phyloP scores from a whole-genome alignment of 1,140 invertebrate species.

The Zaprionus lachaisei region DNA sequence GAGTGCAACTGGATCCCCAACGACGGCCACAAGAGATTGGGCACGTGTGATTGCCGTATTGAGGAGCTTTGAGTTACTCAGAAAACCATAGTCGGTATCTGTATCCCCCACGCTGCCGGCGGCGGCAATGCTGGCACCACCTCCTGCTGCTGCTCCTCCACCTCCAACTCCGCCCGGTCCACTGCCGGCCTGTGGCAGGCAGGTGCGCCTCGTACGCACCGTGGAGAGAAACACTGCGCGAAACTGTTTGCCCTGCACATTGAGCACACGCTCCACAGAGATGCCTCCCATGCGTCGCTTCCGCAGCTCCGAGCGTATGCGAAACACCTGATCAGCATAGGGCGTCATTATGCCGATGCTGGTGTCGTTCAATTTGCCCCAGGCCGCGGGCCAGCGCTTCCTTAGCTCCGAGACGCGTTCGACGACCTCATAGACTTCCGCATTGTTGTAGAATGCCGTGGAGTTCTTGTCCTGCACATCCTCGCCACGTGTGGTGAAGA shows the following conservation, averaged over 20 bases:
- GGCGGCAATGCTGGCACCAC: conserved; percentile 34
- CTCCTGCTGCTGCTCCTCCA: conserved; percentile 11
- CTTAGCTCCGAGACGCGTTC: conserved; percentile 89
- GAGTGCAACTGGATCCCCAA: conserved; percentile 94
- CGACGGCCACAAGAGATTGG: conserved; percentile 93
- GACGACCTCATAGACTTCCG: conserved; percentile 93
- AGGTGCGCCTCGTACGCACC: conserved; percentile 91
- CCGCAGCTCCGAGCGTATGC: conserved; percentile 91
- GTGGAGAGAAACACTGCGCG: conserved; percentile 93
- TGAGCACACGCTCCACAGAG: conserved; percentile 93
- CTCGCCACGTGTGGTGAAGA: conserved; percentile 92
- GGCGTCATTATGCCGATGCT: conserved; percentile 94
- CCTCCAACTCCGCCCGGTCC: conserved; percentile 53
- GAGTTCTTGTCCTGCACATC: conserved; percentile 92
- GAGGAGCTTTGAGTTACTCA: conserved; percentile 93
- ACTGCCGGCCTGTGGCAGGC: conserved; percentile 84
- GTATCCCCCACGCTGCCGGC: conserved; percentile 84
- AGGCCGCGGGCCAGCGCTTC: conserved; percentile 89
- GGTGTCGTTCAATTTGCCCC: conserved; percentile 90
- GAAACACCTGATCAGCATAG: conserved; percentile 92
- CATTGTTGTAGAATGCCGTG: conserved; percentile 94
- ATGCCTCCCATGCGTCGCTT: conserved; percentile 90
- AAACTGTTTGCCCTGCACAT: conserved; percentile 96
- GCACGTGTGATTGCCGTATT: conserved; percentile 95
- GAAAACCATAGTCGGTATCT: conserved; percentile 92